Base-by-base conservation (phyloP, 2,888 invertebrate species). In the Athalia cordata region DNA sequence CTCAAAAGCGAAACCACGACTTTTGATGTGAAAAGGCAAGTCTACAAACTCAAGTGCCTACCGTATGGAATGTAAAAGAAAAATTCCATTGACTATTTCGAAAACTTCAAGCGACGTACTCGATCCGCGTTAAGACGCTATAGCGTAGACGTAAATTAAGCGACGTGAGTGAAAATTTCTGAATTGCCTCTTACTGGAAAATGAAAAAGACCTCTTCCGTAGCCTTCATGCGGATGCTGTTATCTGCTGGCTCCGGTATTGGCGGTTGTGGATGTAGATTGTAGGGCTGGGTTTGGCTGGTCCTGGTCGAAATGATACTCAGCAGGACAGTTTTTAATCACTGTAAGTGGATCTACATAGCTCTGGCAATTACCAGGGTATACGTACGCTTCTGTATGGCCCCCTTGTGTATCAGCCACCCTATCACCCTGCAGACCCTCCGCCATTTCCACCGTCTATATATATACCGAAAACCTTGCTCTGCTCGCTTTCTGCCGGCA, bases 291-390 rank as follows among this genome's bases (percentile, higher is more conserved):
- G 45, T 62, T 29, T 49, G 29, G 75, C 62, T 52, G 61, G 75
- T 64, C 49, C 61, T 64, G 75, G 75, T 75, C 64, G 76, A 65
- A 84, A 86, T 86, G 87, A 86, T 86, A 86, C 89, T 87, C 87
- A 85, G 88, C 89, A 89, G 90, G 90, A 88, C 88, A 89, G 88
- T 90, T 90, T 90, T 90, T 90, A 90, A 90, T 90, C 90, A 90
- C 90, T 87, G 88, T 90, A 90, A 90, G 90, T 90, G 90, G 90
- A 89, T 90, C 89, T 90, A 88, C 89, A 90, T 90, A 88, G 88
- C 86, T 85, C 87, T 87, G 81, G 88, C 89, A 89, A 90, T 90
- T 90, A 90, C 89, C 87, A 84, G 86, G 87, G 85, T 85, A 29
- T 29, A 29, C 29, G 29, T 29, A 87, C 86, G 85, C 86, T 85